A percentile compares a stretch with the other conserved stretches of the same genome.
These are phyloP conservation scores for Andrena hattorfiana DNA, from an alignment of 2,888 invertebrate species.

Conservation along the genomic window DNA sequence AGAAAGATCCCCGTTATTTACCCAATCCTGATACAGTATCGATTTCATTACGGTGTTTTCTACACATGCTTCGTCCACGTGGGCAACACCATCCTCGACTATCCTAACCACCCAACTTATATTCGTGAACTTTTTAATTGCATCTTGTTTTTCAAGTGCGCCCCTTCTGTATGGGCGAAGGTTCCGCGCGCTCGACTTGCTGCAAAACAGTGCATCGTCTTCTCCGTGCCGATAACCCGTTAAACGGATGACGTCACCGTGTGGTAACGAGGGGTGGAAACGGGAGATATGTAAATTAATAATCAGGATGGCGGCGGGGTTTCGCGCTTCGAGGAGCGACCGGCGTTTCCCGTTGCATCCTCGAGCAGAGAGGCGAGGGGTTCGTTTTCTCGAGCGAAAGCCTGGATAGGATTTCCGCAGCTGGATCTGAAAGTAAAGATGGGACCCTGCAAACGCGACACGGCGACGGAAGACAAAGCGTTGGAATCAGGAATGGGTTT, in stretches of 20 bases:
- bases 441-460: neutral
- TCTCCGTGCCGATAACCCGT: constrained; percentile 45
- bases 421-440: constrained; percentile 28
- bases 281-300: constrained; percentile 38
- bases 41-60: neutral
- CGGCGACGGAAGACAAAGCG: neutral
- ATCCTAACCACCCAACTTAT: neutral
- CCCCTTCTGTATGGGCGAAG: constrained; percentile 1
- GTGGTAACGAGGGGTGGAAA: constrained; percentile 13
- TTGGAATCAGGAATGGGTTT: neutral
- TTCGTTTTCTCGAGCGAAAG: neutral
- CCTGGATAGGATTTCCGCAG: constrained; percentile 4
- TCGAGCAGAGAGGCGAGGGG: neutral
- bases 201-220: constrained; percentile 33
- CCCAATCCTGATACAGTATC: neutral
- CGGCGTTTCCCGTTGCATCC: constrained; percentile 5
- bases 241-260: constrained; percentile 16
- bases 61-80: neutral
- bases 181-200: constrained; percentile 37
- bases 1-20: neutral
- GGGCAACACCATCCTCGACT: neutral
- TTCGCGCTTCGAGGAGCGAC: neutral
- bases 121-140: constrained; percentile 13
- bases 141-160: neutral
- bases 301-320: neutral